Conservation (phyloP, 2,888 invertebrate species). For the Pilophorus perplexus region DNA sequence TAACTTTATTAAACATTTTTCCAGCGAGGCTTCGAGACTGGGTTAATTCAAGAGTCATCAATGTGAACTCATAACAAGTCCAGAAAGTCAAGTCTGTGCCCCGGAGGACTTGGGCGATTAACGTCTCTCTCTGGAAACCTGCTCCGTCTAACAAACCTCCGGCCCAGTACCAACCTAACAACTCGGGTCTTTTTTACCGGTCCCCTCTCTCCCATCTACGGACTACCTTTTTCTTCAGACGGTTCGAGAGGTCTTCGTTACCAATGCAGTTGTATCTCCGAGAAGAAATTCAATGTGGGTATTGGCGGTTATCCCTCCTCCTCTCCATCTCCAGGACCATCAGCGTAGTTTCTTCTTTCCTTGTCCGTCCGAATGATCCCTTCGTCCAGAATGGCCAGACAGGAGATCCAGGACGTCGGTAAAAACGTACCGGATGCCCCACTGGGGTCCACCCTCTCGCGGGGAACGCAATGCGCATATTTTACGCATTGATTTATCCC, state of each 20-base stretch:
- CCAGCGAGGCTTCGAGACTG: too few species aligned
- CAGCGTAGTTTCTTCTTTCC: background rate
- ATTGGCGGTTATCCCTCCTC: background rate
- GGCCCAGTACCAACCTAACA: background rate
- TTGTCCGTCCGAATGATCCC: conserved; percentile 5
- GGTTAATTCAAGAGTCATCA: too few species aligned
- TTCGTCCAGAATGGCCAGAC: background rate
- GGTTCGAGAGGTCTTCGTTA: conserved; percentile 9
- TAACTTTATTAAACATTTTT: too few species aligned
- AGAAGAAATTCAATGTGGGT: too few species aligned
- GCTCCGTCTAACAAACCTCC: too few species aligned
- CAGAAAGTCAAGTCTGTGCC: background rate
- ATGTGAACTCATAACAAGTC: too few species aligned
- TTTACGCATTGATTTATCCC: conserved; percentile 15
- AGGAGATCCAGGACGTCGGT: background rate
- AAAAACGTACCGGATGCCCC: conserved; percentile 12
- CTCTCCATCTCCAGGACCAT: background rate
- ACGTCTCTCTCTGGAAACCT: conserved; percentile 1
- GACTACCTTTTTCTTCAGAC: background rate
- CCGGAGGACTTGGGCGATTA: conserved; percentile 1
- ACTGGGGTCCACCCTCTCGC: background rate
- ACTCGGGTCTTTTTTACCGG: conserved; percentile 1
- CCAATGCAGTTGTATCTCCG: conserved; percentile 7
- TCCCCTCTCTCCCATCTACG: too few species aligned
- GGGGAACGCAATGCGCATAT: conserved; percentile 9